Evolutionary conservation across 2,797 vertebrate genomes (phyloP), one percentile per base, ranked within the genome.

Genomic region (Halcyon smyrnensis): DNA sequence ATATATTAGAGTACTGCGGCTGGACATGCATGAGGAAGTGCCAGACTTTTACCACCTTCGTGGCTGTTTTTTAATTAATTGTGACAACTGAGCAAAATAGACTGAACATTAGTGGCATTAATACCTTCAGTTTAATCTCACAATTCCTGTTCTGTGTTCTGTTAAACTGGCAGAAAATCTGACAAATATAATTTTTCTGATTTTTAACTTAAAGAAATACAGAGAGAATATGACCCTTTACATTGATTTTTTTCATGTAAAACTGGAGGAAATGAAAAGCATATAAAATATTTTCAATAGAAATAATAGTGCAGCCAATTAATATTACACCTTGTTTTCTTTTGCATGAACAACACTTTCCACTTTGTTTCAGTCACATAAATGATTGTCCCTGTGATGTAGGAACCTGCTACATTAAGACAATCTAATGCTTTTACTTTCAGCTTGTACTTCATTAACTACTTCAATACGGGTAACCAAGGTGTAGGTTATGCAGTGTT

Each of bases 11-110:
- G 37, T 53, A n/a, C 24, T 95, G 86, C 75, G 56, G 60, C 77
- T 60, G 64, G 81, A 90, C 14, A 17, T 39, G 62, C 54, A 68
- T 15, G 71, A 91, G 57, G 64, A 87, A 74, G 63, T 43, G 37
- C 37, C 64, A 83, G 71, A 71, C 70, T 91, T 96, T 89, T 95
- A 32, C 34, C 69, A 94, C 78, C 64, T 92, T 90, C 74, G 43
- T 87, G 83, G 70, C 28, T 79, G 70, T 77, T 94, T 95, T 87
- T 91, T 79, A 76, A 41, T 62, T 63, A 87, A 57, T 23, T 53
- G 12, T n/a, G 84, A 19, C 37, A 80, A 88, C 48, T 70, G 36
- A 62, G 41, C 57, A 79, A 90, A 90, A 87, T 5, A 87, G 24
- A 45, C 3, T 27, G 32, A 82, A 41, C 32, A 27, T 68, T 76